Conservation (phyloP, 2,888 invertebrate species). For the Synanthedon andrenaeformis region DNA sequence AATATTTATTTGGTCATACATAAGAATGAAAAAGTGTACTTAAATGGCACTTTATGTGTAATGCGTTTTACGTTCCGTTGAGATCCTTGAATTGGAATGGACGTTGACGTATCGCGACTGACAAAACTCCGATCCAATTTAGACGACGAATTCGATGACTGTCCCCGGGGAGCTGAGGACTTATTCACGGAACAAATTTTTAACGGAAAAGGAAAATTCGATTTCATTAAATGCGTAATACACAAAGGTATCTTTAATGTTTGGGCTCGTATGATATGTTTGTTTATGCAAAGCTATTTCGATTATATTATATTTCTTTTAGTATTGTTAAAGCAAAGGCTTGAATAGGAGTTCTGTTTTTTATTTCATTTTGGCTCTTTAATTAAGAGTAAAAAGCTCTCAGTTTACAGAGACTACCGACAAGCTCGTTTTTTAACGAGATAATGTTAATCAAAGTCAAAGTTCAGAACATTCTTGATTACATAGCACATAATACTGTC, state of each 20-base stretch:
- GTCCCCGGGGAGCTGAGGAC: conserved; percentile 40
- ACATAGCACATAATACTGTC: no score
- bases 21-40: no score
- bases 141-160: conserved; percentile 46
- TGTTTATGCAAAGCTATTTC: neutral
- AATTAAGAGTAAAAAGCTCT: no score
- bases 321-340: no score
- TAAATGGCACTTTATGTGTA: neutral
- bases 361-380: no score
- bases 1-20: no score
- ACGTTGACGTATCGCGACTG: conserved; percentile 41
- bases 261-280: neutral
- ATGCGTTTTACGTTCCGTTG: conserved; percentile 19
- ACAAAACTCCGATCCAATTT: conserved; percentile 55
- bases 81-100: conserved; percentile 19
- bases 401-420: no score
- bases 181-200: conserved; percentile 52
- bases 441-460: no score
- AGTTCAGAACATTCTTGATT: no score
- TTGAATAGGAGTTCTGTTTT: no score
- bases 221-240: conserved; percentile 16
- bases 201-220: conserved; percentile 32
- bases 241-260: neutral
- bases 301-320: no score
- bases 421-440: no score